These are phyloP conservation scores for Nowickia ferox DNA, from an alignment of 2,888 invertebrate species.

Conservation along the genomic window DNA sequence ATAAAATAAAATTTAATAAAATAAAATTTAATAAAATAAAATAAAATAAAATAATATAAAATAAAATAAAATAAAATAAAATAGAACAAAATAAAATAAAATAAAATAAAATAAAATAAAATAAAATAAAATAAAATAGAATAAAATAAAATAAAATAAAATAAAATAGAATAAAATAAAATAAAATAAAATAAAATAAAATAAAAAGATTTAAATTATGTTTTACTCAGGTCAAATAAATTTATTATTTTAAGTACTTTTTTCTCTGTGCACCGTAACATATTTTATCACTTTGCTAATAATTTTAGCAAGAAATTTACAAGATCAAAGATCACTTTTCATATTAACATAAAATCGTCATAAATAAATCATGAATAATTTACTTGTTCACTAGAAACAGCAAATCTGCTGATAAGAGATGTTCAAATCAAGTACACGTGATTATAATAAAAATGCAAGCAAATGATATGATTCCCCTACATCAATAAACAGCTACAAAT, in stretches of 20 bases:
- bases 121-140: neutral
- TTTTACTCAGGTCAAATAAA: neutral
- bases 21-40: neutral
- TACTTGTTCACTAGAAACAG: neutral
- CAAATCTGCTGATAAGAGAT: slow-evolving; percentile 3
- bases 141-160: neutral
- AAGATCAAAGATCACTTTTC: slow-evolving; percentile 31
- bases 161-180: neutral
- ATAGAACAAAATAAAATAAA: neutral
- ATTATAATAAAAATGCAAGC: slow-evolving; percentile 28
- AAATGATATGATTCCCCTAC: slow-evolving; percentile 5
- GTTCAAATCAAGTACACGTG: neutral
- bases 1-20: neutral
- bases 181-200: no score
- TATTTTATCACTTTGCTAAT: neutral
- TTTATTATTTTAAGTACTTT: neutral
- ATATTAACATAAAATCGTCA: slow-evolving; percentile 57
- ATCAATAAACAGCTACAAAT: neutral
- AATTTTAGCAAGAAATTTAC: neutral
- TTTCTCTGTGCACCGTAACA: neutral
- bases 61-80: neutral
- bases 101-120: neutral
- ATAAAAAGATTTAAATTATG: neutral
- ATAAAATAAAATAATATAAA: neutral
- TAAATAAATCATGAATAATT: slow-evolving; percentile 52